Evolutionary conservation across 2,888 invertebrate genomes (phyloP).

Genomic region (Eupithecia centaureata): DNA sequence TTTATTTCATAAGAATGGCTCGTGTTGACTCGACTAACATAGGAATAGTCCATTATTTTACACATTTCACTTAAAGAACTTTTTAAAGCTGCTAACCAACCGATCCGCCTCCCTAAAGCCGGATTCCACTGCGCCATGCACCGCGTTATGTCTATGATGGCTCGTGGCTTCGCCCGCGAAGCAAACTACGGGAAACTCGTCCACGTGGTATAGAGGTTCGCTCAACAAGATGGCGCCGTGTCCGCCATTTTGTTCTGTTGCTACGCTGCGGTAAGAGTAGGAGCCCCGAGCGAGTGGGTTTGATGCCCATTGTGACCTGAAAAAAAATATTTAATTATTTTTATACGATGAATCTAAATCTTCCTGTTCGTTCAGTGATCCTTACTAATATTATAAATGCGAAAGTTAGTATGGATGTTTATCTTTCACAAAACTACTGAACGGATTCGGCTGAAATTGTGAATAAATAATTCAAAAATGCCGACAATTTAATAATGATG

Average conservation of each 20-base stretch:
- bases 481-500: too few species aligned
- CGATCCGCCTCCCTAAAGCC: slow-evolving; percentile 89
- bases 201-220: slow-evolving; percentile 74
- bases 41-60: neutral
- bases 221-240: slow-evolving; percentile 79
- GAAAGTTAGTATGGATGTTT: too few species aligned
- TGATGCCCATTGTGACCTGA: slow-evolving; percentile 86
- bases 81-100: slow-evolving; percentile 66
- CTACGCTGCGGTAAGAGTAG: slow-evolving; percentile 85
- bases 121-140: slow-evolving; percentile 89
- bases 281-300: slow-evolving; percentile 86
- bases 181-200: slow-evolving; percentile 78
- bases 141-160: slow-evolving; percentile 85
- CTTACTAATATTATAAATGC: too few species aligned
- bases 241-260: slow-evolving; percentile 81
- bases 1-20: too few species aligned
- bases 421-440: too few species aligned
- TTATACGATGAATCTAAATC: too few species aligned
- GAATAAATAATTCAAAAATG: too few species aligned
- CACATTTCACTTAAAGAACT: slow-evolving; percentile 15
- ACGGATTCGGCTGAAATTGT: too few species aligned
- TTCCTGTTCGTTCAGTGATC: too few species aligned
- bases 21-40: neutral
- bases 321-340: slow-evolving; percentile 47
- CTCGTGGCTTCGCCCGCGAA: slow-evolving; percentile 89